Conservation (phyloP, 2,797 vertebrate species). For the Parambassis ranga region DNA sequence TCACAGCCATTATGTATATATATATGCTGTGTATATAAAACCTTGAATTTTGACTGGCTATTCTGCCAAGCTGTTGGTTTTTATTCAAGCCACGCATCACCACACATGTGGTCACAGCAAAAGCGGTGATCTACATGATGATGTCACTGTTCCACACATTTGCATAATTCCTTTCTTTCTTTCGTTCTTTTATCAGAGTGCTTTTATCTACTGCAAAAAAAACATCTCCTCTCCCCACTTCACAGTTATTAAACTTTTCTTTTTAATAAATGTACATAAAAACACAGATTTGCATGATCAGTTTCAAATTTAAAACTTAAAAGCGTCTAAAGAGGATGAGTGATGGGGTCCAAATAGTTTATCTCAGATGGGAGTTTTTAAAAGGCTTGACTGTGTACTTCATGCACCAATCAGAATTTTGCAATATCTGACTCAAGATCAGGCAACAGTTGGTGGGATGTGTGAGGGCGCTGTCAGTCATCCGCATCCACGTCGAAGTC, state of each 20-base stretch:
- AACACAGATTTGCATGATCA: not conserved
- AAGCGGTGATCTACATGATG: not conserved
- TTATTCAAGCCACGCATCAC: not conserved
- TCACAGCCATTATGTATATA: not conserved
- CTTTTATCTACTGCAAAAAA: slow-evolving; percentile 5
- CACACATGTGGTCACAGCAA: not conserved
- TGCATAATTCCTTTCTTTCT: too few species aligned
- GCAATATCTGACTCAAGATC: not conserved
- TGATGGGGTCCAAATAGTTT: not conserved
- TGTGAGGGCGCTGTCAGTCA: not conserved
- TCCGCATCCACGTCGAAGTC: not conserved
- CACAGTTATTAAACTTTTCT: not conserved
- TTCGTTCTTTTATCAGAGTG: not conserved
- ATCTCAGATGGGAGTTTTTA: not conserved
- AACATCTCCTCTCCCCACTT: not conserved
- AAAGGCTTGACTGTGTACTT: too few species aligned
- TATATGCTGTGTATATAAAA: not conserved
- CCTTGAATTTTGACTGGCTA: slow-evolving; percentile 1
- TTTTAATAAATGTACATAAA: not conserved
- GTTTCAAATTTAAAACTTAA: not conserved
- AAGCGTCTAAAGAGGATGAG: not conserved
- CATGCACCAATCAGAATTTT: not conserved
- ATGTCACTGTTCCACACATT: not conserved
- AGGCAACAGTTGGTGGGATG: not conserved
- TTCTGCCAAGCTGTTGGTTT: not conserved